phyloP scores from a whole-genome alignment of 2,113 vertebrate genomes.

The Oceanites oceanicus region DNA sequence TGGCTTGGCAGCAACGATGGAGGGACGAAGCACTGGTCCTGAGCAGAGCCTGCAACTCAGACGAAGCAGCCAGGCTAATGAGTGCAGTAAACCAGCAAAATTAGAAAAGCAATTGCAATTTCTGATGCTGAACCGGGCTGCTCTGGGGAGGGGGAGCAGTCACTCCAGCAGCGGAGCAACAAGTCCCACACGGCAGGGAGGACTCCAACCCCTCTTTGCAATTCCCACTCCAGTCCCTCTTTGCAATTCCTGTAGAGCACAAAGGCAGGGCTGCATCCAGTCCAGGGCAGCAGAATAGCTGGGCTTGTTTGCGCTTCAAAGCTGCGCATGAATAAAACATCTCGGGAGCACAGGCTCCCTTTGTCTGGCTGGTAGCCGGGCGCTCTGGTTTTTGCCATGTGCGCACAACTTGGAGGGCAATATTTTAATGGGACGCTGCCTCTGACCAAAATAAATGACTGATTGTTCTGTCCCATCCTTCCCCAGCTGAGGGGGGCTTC shows the following conservation, averaged over 20 bases:
- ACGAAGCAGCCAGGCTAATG: rapidly evolving
- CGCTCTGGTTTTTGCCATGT: not conserved
- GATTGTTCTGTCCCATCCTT: not conserved
- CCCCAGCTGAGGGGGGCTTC: not conserved
- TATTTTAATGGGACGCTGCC: not conserved
- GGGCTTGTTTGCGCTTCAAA: not conserved
- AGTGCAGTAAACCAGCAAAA: rapidly evolving
- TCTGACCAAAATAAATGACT: not conserved
- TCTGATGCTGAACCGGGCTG: not conserved
- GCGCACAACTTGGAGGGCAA: not conserved
- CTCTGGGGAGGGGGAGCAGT: not conserved
- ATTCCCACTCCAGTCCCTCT: not conserved
- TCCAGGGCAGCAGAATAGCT: not conserved
- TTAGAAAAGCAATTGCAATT: not conserved
- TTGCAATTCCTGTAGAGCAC: not conserved
- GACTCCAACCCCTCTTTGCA: not conserved
- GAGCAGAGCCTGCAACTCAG: rapidly evolving
- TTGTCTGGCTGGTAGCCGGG: not conserved
- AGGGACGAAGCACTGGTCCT: not conserved
- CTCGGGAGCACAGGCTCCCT: not conserved
- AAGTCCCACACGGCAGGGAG: rapidly evolving
- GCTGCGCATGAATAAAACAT: slow-evolving; percentile 47
- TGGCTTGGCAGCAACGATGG: rapidly evolving
- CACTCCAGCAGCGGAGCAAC: rapidly evolving
- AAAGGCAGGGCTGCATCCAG: not conserved